Evolutionary conservation across 2,113 vertebrate genomes (phyloP), one percentile per base, ranked within the genome.

Genomic region (Formicarius rufipectus): DNA sequence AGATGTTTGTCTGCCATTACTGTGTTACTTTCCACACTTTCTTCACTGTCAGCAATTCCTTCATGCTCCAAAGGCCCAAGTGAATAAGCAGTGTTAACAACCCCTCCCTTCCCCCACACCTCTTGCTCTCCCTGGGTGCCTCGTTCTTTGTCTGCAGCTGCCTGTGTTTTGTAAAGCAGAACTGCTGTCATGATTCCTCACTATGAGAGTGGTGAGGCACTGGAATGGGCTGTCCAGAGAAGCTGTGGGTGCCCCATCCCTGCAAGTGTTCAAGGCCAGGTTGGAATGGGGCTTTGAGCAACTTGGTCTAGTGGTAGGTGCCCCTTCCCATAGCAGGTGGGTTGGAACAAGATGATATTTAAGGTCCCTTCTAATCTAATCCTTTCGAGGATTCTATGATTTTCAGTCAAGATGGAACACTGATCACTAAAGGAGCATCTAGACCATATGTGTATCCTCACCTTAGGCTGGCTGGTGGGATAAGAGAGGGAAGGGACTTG

Each of bases 61-160:
- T 90, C 87, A 89, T 85, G 88, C 92, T 96, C 83, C 92, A 82
- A 69, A 96, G 77, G 42, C 73, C 58, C 60, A 82, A 87, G 56
- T 75, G 83, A 93, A 92, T 89, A 72, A 71, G 60, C 47, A 56
- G n/a, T 18, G 24, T 75, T 86, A 81, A 92, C 0, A 0, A 64
- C 19, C 52, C 90, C 49, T 44, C 67, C 47, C 35, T 45, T 50
- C 21, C 9, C 59, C 66, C 49, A 42, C 40, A 58, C 15, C 55
- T 85, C 55, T 25, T 39, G 6, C 72, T 75, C 85, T 86, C 82
- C 66, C 72, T 44, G 75, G 66, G 78, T 42, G 45, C 84, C 78
- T 87, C 1, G 0, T 66, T 90, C 72, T 68, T 87, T 15, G 3
- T 69, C 53, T 84, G 84, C 78, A 87, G 77, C 78, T 35, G 62